phyloP scores from a whole-genome alignment of 2,113 vertebrate species.

The Laticauda laticaudata region DNA sequence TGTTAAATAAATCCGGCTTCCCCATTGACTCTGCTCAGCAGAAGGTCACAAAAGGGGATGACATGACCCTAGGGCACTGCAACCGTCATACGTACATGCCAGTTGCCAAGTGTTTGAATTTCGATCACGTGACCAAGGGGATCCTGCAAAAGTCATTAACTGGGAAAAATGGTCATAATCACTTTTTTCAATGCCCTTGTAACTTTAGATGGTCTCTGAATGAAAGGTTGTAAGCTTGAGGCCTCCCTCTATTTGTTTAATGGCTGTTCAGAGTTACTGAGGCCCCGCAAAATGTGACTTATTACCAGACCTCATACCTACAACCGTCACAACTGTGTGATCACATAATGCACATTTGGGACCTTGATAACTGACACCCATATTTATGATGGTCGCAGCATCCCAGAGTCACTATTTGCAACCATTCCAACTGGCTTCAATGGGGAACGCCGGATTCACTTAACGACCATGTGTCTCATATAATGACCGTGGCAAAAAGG shows the following conservation, averaged over 20 bases:
- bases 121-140: neutral
- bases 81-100: neutral
- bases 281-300: neutral
- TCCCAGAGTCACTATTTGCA: neutral
- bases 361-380: fast-evolving
- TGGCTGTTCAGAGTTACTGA: neutral
- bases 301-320: neutral
- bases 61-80: neutral
- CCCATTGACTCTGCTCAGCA: neutral
- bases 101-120: neutral
- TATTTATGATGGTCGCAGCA: neutral
- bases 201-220: neutral
- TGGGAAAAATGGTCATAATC: neutral
- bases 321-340: neutral
- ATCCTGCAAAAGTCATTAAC: neutral
- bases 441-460: neutral
- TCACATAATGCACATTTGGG: neutral
- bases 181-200: neutral
- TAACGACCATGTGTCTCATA: neutral
- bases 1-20: no score
- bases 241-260: neutral
- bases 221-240: neutral
- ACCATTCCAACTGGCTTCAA: neutral
- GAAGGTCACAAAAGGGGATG: no score
- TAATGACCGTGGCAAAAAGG: neutral